A percentile compares a stretch with the other conserved stretches of the same genome.
Conservation (phyloP, 2,797 vertebrate genomes). For the Cyprinella venusta region DNA sequence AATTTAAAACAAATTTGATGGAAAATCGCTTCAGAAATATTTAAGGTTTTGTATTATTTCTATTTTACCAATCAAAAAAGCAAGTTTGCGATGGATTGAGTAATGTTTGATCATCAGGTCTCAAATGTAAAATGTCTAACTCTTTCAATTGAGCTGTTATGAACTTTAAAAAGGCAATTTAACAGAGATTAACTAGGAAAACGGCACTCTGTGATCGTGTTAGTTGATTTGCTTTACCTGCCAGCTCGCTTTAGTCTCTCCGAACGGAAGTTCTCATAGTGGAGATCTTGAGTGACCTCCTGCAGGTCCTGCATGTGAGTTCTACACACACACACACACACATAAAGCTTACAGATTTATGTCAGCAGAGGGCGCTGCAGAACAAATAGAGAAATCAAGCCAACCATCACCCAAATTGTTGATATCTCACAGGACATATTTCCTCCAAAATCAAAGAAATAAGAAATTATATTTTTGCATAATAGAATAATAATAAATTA, state of each 20-base stretch:
- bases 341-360: not conserved
- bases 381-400: not conserved
- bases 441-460: not conserved
- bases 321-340: constrained; percentile 66
- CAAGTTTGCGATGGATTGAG: not conserved
- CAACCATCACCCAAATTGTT: no score
- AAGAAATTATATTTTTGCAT: not conserved
- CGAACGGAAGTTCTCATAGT: constrained; percentile 93
- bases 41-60: not conserved
- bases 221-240: constrained; percentile 62
- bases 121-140: not conserved
- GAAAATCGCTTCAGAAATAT: not conserved
- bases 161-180: not conserved
- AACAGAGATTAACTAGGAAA: not conserved
- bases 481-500: not conserved
- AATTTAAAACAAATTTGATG: not conserved
- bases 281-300: constrained; percentile 90
- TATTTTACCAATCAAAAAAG: not conserved
- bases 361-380: constrained; percentile 47
- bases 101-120: not conserved
- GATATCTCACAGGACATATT: not conserved
- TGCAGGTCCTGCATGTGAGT: constrained; percentile 93
- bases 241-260: constrained; percentile 88
- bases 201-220: not conserved
- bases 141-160: not conserved